Evolutionary conservation across 2,113 vertebrate species (phyloP), one percentile per base, ranked within the genome.

Genomic region (Scomber scombrus): DNA sequence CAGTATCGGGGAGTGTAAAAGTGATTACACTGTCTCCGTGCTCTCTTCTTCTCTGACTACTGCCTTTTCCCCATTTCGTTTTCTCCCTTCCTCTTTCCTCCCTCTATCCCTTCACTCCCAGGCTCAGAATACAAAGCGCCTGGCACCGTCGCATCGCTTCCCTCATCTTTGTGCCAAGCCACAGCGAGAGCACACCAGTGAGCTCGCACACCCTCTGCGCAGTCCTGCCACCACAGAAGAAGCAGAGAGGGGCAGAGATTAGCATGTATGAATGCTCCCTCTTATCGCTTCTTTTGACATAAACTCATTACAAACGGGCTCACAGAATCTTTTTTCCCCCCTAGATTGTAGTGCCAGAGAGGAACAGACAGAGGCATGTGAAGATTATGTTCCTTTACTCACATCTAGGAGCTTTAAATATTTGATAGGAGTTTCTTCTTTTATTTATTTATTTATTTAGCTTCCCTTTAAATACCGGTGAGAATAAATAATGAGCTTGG

Each of bases 51-150:
- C 83, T 63, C 62, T 31, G 64, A 73, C 68, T 82, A 5, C 71
- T 16, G 51, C 63, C 80, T 79, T 63, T 57, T 11, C 23, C 23
- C 45, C 21, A 61, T 72, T 78, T 72, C 54, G 75, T 70, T 74
- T 58, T 40, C 34, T 12, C 51, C 3, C 51, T 23, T 23, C 47
- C 19, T 40, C 52, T 1, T 58, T 26, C 52, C 62, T 78, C 69
- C 66, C 51, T 81, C 61, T 73, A 70, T 67, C 69, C 57, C 61
- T 72, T 57, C 18, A 68, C 89, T 84, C 75, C 67, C 87, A 72
- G 76, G 84, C 85, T 88, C 80, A 61, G 90, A 84, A 88, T 76
- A 91, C 91, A 91, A 90, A 93, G 85, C 62, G 71, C 51, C 87
- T 91, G 91, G 92, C 89, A 88, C 67, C 76, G 21, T 87, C 65